Base-by-base conservation (phyloP, 1,140 invertebrate species). In the Heliconius eleuchia region DNA sequence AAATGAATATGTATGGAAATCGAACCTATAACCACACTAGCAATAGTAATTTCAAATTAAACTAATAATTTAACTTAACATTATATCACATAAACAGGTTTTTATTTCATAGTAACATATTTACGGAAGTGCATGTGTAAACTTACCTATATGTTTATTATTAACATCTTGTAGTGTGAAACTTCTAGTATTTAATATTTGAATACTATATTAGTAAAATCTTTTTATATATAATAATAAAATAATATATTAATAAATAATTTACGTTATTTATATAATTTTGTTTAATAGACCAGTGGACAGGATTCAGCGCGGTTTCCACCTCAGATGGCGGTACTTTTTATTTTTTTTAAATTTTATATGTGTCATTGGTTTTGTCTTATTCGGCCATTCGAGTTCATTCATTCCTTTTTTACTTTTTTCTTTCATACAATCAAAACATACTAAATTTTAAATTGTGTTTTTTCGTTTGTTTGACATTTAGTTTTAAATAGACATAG, bases 271-370 rank as follows among this genome's bases (percentile, higher is more conserved):
- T 66, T 66, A 66, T 66, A 66, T 13, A 27, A 91, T 87, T 93
- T 83, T 91, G 50, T 52, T 89, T 81, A 80, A 75, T 92, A 92
- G 91, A 87, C 82, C 82, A 82, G 85, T 91, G 92, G 92, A 84
- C 90, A 83, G 90, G 91, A 75, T 92, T 94, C 85, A 86, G 82
- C 76, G 83, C 91, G 39, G 89, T 92, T 55, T 82, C 91, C 37
- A 86, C 90, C 75, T 80, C 82, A 75, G 90, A 92, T 84, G 81
- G 88, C 88, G 91, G 91, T 94, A 94, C 82, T 83, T 87, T 85
- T 80, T 82, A 81, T 82, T 84, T 87, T 37, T 87, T 83, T 78
- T 80, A 77, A 73, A 76, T 75, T 75, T 82, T 84, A 66, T 84
- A 16, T 46, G 34, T 82, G 60, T 85, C 79, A 83, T 85, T 86